Percentiles rank a stretch among this genome's conserved stretches.
These are phyloP conservation scores for Diachasmimorpha longicaudata DNA, from an alignment of 1,140 invertebrate species.

Conservation along the genomic window DNA sequence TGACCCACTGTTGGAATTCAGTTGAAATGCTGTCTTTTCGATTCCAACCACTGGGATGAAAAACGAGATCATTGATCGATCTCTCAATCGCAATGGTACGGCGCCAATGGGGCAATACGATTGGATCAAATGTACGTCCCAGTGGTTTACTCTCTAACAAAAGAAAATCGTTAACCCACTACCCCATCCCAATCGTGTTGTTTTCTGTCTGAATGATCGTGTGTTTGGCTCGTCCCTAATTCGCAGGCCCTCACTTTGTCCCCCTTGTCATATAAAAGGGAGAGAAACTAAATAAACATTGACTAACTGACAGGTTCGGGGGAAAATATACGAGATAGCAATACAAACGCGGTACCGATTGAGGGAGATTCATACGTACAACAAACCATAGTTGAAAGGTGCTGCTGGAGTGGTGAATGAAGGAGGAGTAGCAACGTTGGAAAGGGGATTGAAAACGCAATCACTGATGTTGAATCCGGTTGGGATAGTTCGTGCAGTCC, in stretches of 20 bases:
- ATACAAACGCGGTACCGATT: background rate
- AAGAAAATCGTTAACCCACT: background rate
- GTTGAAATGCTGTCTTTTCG: no score
- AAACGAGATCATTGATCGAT: no score
- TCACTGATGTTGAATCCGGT: conserved; percentile 31
- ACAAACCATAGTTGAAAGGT: conserved; percentile 2
- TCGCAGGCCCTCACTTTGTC: conserved; percentile 35
- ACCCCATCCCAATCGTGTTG: background rate
- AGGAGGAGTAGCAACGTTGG: background rate
- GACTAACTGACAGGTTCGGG: conserved; percentile 38
- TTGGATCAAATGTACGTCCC: no score
- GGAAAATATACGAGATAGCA: conserved; percentile 1
- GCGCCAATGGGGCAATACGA: no score
- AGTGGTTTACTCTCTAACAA: no score
- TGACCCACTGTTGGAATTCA: no score
- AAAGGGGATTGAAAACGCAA: conserved; percentile 31
- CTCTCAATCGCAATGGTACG: no score
- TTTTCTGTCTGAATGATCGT: background rate
- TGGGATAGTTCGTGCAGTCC: conserved; percentile 1
- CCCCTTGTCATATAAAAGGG: background rate
- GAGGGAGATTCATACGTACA: background rate
- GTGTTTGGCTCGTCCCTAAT: conserved; percentile 35
- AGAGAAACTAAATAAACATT: conserved; percentile 41
- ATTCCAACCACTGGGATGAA: no score
- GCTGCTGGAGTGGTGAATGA: background rate